phyloP scores from a whole-genome alignment of 1,140 invertebrate species.

The Leptonema lineaticorne region DNA sequence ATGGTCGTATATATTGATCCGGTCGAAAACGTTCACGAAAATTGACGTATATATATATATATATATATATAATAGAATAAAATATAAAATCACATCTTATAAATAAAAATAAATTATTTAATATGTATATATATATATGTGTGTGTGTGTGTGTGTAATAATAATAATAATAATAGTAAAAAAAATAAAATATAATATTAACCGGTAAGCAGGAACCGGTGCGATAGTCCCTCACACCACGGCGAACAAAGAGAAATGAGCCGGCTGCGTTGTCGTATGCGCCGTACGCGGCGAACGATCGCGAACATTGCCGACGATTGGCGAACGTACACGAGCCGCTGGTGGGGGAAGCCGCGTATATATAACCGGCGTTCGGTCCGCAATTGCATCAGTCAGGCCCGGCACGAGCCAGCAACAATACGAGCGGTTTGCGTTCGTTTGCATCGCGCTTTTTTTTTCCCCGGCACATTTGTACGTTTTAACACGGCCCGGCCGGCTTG shows the following conservation, averaged over 20 bases:
- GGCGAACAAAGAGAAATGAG: conserved; percentile 39
- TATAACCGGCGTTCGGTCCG: conserved; percentile 20
- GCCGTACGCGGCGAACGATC: background rate
- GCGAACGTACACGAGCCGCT: background rate
- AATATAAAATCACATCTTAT: background rate
- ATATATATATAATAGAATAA: too few species aligned
- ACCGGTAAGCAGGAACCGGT: background rate
- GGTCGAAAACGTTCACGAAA: too few species aligned
- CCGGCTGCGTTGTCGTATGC: conserved; percentile 6
- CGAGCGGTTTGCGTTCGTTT: background rate
- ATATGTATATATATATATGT: background rate
- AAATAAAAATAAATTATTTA: background rate
- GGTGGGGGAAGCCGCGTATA: conserved; percentile 36
- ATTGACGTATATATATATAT: too few species aligned
- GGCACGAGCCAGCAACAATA: conserved; percentile 14
- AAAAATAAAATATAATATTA: too few species aligned
- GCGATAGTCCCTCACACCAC: conserved; percentile 30
- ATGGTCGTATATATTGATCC: too few species aligned
- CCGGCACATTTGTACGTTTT: background rate
- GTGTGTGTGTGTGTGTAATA: background rate
- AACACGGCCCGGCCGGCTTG: background rate
- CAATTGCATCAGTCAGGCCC: conserved; percentile 38
- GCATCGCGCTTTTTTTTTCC: background rate
- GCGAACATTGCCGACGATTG: conserved; percentile 17
- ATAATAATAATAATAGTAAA: background rate